phyloP scores from a whole-genome alignment of 2,888 invertebrate genomes.

The Pristionchus maxplancki region DNA sequence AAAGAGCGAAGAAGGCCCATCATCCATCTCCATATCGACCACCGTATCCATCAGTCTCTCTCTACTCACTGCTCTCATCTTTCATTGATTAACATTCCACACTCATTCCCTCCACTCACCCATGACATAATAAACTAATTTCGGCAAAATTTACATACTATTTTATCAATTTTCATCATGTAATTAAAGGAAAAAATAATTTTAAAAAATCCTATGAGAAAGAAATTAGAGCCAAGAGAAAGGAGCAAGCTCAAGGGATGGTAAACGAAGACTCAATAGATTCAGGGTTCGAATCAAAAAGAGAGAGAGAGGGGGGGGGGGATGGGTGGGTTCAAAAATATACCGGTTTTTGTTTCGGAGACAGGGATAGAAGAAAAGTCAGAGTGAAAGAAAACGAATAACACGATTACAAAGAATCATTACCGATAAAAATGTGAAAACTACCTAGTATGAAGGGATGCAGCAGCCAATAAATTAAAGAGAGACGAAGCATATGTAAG shows the following conservation, averaged over 20 bases:
- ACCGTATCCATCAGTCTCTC: not conserved
- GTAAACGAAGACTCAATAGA: slow-evolving; percentile 15
- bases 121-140: not conserved
- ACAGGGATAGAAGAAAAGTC: not conserved
- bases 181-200: not conserved
- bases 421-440: slow-evolving; percentile 12
- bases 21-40: not conserved
- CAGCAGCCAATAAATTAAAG: slow-evolving; percentile 1
- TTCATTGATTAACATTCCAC: not conserved
- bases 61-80: not conserved
- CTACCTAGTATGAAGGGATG: slow-evolving; percentile 13
- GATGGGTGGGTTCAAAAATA: not conserved
- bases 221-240: not conserved
- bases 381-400: slow-evolving; percentile 19
- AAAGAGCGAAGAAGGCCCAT: not conserved
- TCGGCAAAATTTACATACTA: not conserved
- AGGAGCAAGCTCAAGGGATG: slow-evolving; percentile 8
- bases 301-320: not conserved
- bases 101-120: not conserved
- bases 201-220: slow-evolving; percentile 20
- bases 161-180: not conserved
- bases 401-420: slow-evolving; percentile 9
- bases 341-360: not conserved
- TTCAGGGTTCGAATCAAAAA: not conserved
- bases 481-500: slow-evolving; percentile 34